phyloP scores from a whole-genome alignment of 2,888 invertebrate species.

The Venustoraphidia nigricollis region DNA sequence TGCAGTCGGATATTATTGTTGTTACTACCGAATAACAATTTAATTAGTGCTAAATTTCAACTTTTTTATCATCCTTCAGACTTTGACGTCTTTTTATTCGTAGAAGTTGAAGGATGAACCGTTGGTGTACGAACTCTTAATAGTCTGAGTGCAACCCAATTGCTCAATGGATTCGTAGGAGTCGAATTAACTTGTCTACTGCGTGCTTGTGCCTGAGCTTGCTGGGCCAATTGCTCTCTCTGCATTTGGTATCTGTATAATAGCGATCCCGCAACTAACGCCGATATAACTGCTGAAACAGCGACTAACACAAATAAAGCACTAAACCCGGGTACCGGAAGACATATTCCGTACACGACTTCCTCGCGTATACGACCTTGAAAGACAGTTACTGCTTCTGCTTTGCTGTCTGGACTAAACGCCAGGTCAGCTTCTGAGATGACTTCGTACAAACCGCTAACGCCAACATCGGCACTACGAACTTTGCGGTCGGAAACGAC shows the following conservation, averaged over 20 bases:
- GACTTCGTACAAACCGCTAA: constrained; percentile 78
- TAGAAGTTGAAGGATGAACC: constrained; percentile 12
- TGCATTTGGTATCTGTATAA: constrained; percentile 65
- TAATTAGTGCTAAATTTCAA: neutral
- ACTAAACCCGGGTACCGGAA: constrained; percentile 80
- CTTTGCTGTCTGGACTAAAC: constrained; percentile 67
- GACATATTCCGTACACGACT: constrained; percentile 81
- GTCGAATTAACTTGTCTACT: constrained; percentile 19
- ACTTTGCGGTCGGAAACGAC: constrained; percentile 55
- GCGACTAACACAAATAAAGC: constrained; percentile 77
- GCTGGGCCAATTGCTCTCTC: constrained; percentile 43
- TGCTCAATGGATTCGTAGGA: constrained; percentile 48
- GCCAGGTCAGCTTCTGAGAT: constrained; percentile 84
- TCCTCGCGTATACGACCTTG: constrained; percentile 79
- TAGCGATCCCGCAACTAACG: constrained; percentile 69
- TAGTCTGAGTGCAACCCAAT: constrained; percentile 56
- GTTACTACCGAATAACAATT: too few species aligned
- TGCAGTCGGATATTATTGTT: too few species aligned
- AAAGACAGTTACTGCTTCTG: constrained; percentile 74
- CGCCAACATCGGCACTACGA: constrained; percentile 65
- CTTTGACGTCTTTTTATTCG: constrained; percentile 15
- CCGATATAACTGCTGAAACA: constrained; percentile 74
- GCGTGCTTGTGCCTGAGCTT: constrained; percentile 31
- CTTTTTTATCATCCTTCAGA: constrained; percentile 5
- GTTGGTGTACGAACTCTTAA: constrained; percentile 32